Percentiles rank a stretch among this genome's conserved stretches.
These are phyloP conservation scores for Clarias batrachus DNA, from an alignment of 2,113 vertebrate species.

Conservation along the genomic window DNA sequence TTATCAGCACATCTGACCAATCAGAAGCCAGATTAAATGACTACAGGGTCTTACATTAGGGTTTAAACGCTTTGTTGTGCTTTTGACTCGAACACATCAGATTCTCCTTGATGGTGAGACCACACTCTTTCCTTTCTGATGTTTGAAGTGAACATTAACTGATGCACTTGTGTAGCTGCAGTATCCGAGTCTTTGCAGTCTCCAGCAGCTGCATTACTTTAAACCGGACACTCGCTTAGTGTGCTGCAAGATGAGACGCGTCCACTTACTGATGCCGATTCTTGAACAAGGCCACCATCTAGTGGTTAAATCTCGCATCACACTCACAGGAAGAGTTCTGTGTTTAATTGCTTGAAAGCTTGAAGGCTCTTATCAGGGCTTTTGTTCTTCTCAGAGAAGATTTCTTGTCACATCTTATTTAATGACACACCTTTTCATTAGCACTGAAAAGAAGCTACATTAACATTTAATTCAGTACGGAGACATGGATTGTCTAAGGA, in stretches of 20 bases:
- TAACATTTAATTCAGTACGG: neutral
- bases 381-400: neutral
- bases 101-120: constrained; percentile 17
- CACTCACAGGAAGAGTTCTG: neutral
- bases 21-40: neutral
- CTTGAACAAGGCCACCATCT: constrained; percentile 25
- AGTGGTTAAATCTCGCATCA: constrained; percentile 22
- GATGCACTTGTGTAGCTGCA: too few species aligned
- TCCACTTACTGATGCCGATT: neutral
- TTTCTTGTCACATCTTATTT: neutral
- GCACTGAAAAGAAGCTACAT: neutral
- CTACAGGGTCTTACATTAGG: too few species aligned
- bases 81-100: neutral
- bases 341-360: neutral
- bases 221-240: neutral
- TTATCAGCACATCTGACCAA: neutral
- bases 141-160: too few species aligned
- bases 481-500: neutral
- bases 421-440: neutral
- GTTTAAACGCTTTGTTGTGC: neutral
- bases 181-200: too few species aligned
- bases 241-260: neutral
- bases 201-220: neutral
- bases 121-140: too few species aligned
- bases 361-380: neutral